A percentile compares a stretch with the other conserved stretches of the same genome.
Evolutionary conservation across 2,113 vertebrate genomes (phyloP).

Genomic region (Scophthalmus maximus): DNA sequence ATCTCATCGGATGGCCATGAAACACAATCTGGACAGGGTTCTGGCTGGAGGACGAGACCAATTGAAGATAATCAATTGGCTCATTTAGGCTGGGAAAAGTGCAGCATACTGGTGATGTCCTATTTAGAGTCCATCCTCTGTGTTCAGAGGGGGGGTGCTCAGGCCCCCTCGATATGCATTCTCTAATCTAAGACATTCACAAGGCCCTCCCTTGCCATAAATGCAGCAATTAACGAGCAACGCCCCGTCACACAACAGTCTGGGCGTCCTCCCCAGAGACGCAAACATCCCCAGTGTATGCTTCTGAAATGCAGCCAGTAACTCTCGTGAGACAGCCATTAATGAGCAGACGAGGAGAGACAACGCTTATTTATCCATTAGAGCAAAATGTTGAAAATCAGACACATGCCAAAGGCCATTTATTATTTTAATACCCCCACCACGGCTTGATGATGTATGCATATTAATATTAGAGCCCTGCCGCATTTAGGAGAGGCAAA

Average conservation of each 20-base stretch:
- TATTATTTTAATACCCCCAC: conserved; percentile 67
- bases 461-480: conserved; percentile 51
- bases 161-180: conserved; percentile 51
- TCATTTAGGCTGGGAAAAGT: conserved; percentile 70
- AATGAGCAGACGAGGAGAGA: conserved; percentile 71
- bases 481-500: conserved; percentile 44
- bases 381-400: conserved; percentile 82
- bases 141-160: conserved; percentile 26
- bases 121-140: conserved; percentile 64
- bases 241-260: conserved; percentile 51
- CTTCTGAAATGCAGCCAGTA: conserved; percentile 63
- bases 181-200: conserved; percentile 73
- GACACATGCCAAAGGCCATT: conserved; percentile 73
- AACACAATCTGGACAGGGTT: conserved; percentile 66
- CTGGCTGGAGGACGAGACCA: conserved; percentile 73
- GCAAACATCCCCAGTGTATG: conserved; percentile 66
- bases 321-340: conserved; percentile 66
- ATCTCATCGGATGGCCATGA: conserved; percentile 71
- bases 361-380: conserved; percentile 86
- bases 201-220: conserved; percentile 69
- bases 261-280: conserved; percentile 66
- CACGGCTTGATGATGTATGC: conserved; percentile 53
- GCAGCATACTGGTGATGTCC: conserved; percentile 68
- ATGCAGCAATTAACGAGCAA: conserved; percentile 76
- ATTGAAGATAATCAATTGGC: conserved; percentile 80